Evolutionary conservation across 1,140 invertebrate species (phyloP), one percentile per base, ranked within the genome.

Genomic region (Lasioglossum baleicum): DNA sequence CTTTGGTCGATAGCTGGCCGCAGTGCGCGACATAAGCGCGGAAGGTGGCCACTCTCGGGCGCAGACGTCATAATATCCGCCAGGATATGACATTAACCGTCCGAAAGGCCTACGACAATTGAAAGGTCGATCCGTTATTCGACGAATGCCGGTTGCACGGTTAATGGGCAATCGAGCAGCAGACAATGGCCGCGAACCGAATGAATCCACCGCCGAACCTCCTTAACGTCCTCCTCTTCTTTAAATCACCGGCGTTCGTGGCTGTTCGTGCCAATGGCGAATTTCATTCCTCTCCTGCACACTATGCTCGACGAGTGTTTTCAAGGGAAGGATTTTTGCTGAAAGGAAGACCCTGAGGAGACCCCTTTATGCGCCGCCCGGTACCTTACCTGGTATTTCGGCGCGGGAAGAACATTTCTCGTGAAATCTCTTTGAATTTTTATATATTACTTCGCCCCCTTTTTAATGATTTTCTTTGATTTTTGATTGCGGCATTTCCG

Each of bases 1-100:
- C 5, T 35, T 35, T 35, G 35, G 5, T 35, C 35, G 35, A 35
- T 35, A 35, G 35, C 35, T 35, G 35, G 35, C 35, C 35, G 35
- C 35, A 35, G 35, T 35, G 1, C 35, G 35, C 35, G 35, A 35
- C 35, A 35, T 13, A 13, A 11, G 73, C 76, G 73, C 76, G 60
- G 78, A 68, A 81, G 73, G 68, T 85, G 56, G 48, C 51, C 69
- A 48, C 56, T 81, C 73, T 61, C 65, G 68, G 61, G 61, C 17
- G 67, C 79, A 76, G 83, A 85, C 79, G 81, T 82, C 83, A 82
- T 85, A 85, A 85, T 85, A 85, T 85, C 79, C 78, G 84, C 48
- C 67, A 66, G 75, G 71, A 82, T 84, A 79, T 82, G 61, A 85
- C 77, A 77, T 84, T 86, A 85, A 82, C 26, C 61, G 31, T 6